These are phyloP conservation scores for Paralichthys olivaceus DNA, from an alignment of 2,113 vertebrate genomes.

Conservation along the genomic window DNA sequence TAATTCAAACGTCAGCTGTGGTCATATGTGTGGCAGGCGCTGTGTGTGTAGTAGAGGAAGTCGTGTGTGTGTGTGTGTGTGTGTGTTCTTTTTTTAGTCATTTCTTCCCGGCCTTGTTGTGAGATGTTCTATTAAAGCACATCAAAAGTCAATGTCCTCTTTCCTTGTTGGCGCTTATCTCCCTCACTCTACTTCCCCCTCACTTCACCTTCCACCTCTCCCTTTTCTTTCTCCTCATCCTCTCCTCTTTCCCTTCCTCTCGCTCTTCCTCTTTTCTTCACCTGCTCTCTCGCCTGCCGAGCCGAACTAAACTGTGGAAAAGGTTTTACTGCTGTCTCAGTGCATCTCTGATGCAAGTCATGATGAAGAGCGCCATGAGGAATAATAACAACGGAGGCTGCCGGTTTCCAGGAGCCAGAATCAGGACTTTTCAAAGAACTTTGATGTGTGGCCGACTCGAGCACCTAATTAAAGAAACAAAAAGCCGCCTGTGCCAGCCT, in stretches of 20 bases:
- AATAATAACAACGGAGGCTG: constrained; percentile 45
- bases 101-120: constrained; percentile 37
- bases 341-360: constrained; percentile 53
- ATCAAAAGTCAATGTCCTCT: constrained; percentile 53
- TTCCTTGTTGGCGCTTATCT: constrained; percentile 48
- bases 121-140: constrained; percentile 53
- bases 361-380: constrained; percentile 35
- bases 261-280: background rate
- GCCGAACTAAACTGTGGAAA: constrained; percentile 40
- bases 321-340: constrained; percentile 52
- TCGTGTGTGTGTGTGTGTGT: constrained; percentile 2
- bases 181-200: constrained; percentile 19
- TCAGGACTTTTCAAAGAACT: constrained; percentile 27
- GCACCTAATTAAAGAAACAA: constrained; percentile 14
- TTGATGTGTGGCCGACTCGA: constrained; percentile 34
- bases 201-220: constrained; percentile 11
- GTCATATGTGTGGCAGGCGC: constrained; percentile 46
- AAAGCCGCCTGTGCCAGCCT: background rate
- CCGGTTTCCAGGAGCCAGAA: constrained; percentile 7
- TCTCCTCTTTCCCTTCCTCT: background rate
- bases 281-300: background rate
- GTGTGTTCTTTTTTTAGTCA: constrained; percentile 12
- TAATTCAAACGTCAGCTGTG: constrained; percentile 64
- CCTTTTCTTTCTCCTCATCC: background rate
- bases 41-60: background rate